Evolutionary conservation across 1,140 invertebrate genomes (phyloP).

Genomic region (Drosophila pandora): DNA sequence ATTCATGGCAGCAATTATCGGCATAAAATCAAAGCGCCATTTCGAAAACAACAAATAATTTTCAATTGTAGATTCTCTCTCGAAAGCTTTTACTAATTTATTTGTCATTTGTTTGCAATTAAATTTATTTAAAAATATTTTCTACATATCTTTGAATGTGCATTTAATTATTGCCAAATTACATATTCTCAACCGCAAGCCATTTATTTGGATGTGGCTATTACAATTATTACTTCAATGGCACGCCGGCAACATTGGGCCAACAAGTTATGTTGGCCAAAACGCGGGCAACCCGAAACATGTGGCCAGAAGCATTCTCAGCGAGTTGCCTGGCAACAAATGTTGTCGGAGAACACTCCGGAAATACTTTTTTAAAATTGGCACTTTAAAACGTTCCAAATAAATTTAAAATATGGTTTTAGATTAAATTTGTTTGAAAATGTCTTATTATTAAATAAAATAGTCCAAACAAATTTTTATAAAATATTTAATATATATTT

Average conservation of each 20-base stretch:
- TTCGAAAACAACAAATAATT: slow-evolving; percentile 43
- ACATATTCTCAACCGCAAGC: slow-evolving; percentile 39
- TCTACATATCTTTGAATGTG: slow-evolving; percentile 40
- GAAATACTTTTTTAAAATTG: background rate
- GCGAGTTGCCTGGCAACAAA: slow-evolving; percentile 36
- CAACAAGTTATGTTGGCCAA: slow-evolving; percentile 61
- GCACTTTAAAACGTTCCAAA: no score
- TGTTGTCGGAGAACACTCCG: slow-evolving; percentile 39
- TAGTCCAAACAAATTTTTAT: no score
- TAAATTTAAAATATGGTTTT: no score
- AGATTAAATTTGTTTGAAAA: no score
- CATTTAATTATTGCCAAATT: slow-evolving; percentile 58
- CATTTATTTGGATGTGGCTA: slow-evolving; percentile 43
- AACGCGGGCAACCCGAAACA: slow-evolving; percentile 50
- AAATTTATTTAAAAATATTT: slow-evolving; percentile 39
- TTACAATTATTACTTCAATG: slow-evolving; percentile 63
- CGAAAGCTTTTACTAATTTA: slow-evolving; percentile 43
- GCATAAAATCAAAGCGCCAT: slow-evolving; percentile 61
- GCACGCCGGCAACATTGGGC: slow-evolving; percentile 45
- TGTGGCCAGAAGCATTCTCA: slow-evolving; percentile 43
- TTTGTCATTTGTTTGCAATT: slow-evolving; percentile 45
- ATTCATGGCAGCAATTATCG: slow-evolving; percentile 80
- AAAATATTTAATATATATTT: no score
- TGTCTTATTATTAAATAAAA: no score
- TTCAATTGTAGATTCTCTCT: slow-evolving; percentile 21